Evolutionary conservation across 2,113 vertebrate species (phyloP).

Genomic region (Elgaria multicarinata): DNA sequence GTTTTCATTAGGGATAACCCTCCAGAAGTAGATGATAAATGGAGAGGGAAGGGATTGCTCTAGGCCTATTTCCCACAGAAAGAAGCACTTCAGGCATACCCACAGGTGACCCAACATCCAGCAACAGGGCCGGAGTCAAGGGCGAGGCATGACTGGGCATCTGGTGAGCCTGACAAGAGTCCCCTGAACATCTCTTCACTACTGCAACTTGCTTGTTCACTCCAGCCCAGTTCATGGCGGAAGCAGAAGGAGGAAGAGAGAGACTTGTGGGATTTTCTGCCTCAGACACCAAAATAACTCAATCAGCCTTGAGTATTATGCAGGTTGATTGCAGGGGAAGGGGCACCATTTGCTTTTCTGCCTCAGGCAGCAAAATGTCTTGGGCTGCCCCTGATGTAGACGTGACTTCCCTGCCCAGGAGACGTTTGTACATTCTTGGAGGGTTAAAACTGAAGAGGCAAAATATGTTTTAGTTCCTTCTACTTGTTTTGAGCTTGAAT

Average conservation of each 20-base stretch:
- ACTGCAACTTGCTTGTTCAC: too few relatives aligned
- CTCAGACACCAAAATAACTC: not conserved
- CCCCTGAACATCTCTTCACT: too few relatives aligned
- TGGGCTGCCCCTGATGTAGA: not conserved
- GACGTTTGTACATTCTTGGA: not conserved
- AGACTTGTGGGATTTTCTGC: not conserved
- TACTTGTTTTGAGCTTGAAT: not conserved
- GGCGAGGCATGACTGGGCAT: too few relatives aligned
- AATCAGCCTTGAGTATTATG: not conserved
- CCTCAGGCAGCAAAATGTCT: not conserved
- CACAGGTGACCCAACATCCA: too few relatives aligned
- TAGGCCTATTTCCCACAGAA: not conserved
- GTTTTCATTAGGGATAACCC: not conserved
- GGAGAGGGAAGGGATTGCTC: not conserved
- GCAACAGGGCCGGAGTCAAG: too few relatives aligned
- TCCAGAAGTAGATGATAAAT: not conserved
- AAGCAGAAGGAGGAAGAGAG: too few relatives aligned
- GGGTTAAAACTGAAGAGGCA: not conserved
- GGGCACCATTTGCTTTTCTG: not conserved
- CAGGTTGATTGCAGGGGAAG: not conserved
- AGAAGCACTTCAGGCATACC: not conserved
- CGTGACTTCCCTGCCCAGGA: not conserved
- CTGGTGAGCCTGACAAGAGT: too few relatives aligned
- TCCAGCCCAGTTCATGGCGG: too few relatives aligned
- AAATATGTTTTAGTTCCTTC: not conserved